Base-by-base conservation (phyloP, 2,888 invertebrate genomes). In the Cosmopolites sordidus region DNA sequence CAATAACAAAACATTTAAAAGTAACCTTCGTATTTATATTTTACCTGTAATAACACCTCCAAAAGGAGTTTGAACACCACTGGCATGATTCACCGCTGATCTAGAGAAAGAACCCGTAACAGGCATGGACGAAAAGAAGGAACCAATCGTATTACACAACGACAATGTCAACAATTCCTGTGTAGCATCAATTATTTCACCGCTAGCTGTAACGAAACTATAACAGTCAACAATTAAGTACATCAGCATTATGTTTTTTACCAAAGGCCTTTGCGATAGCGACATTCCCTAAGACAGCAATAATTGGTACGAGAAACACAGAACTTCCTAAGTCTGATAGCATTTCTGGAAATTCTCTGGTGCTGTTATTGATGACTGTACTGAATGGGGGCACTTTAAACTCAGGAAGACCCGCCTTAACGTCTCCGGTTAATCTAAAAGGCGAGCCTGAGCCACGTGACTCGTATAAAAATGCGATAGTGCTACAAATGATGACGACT, bases 241-340 rank as follows among this genome's bases (percentile, higher is more conserved):
- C 22, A 22, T 22, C 8, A 3, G 4, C 22, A 22, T 22, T 8
- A 8, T 22, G 8, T 22, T 22, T 22, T 81, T 79, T 73, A 88
- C 89, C 87, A 70, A 96, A 96, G 27, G 95, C 92, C 74, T 95
- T 96, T 2, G 93, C 94, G 60, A 96, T 96, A 8, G 96, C 96
- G 1, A 96, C 92, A 67, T 94, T 92, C 58, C 96, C 95, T 42
- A 96, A 76, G 1, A 96, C 89, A 0, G 89, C 92, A 60, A 96
- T 89, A 27, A 96, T 81, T 1, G 96, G 94, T 6, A 96, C 86
- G 46, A 96, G 78, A 18, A 89, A 76, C 58, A 95, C 84, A 0
- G 93, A 92, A 0, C 89, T 84, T 2, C 94, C 93, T 51, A 96
- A 79, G 68, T 89, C 86, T 16, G 84, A 79, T 51, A 87, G 78